Conservation (phyloP, 23 tunicate species). For the Oikopleura vanhoeffeni region DNA sequence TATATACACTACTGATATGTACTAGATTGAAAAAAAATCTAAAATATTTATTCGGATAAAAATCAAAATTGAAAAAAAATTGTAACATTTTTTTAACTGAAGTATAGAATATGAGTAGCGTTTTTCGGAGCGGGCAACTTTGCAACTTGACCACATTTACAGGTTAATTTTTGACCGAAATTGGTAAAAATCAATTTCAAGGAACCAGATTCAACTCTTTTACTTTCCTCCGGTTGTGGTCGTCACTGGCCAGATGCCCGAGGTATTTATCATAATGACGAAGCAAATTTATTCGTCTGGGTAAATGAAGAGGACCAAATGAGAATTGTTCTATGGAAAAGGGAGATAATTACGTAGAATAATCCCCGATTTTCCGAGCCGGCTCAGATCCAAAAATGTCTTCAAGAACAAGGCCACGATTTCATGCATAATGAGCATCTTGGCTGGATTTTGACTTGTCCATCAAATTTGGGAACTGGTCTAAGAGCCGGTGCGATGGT, state of each 20-base stretch:
- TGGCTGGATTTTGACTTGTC: slow-evolving; percentile 64
- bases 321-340: slow-evolving; percentile 15
- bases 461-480: slow-evolving; percentile 73
- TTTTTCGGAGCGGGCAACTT: too few relatives aligned
- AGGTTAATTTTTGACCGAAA: too few relatives aligned
- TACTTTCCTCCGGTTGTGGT: slow-evolving; percentile 10
- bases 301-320: slow-evolving; percentile 11
- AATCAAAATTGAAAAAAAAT: too few relatives aligned
- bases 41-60: too few relatives aligned
- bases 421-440: slow-evolving; percentile 84
- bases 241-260: slow-evolving; percentile 16
- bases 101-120: too few relatives aligned
- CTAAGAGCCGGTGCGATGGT: slow-evolving; percentile 25
- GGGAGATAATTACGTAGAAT: not conserved
- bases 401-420: slow-evolving; percentile 29
- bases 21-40: too few relatives aligned
- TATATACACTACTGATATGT: too few relatives aligned
- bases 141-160: too few relatives aligned
- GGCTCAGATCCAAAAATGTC: not conserved
- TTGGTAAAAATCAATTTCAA: too few relatives aligned
- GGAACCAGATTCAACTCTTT: not conserved
- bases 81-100: too few relatives aligned
- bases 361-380: not conserved
- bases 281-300: not conserved
- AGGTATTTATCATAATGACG: slow-evolving; percentile 1